Evolutionary conservation across 2,888 invertebrate genomes (phyloP), one percentile per base, ranked within the genome.

Genomic region (Lepidocyrtoides sp.): DNA sequence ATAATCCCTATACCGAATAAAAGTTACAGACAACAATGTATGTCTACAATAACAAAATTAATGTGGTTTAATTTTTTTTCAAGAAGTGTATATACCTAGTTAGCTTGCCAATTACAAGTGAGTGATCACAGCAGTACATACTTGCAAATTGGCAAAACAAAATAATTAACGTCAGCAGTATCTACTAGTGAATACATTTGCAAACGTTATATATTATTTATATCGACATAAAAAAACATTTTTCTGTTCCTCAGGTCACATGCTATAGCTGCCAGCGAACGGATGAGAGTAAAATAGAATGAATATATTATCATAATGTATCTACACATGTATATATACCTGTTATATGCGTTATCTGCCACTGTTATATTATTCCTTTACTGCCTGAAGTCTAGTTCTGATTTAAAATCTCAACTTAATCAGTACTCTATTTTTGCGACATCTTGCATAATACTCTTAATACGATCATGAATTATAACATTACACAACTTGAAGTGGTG

Each of bases 241-340:
- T 66, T 66, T 63, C 3, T 66, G 32, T 26, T 66, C 66, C n/a
- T 66, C 66, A 66, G 66, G 66, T 66, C 66, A 66, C n/a, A 66
- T 5, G 66, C 66, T 23, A 57, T 20, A 36, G 7, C n/a, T 32
- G 66, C n/a, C 14, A 57, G 66, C 63, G n/a, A 66, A 66, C 32
- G 66, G 5, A 23, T 0, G 4, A 0, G 5, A 12, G 14, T 10
- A 5, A 29, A 63, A 29, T 1, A 1, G 36, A 36, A 36, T 36
- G 36, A 36, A 36, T 36, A 36, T 7, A n/a, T n/a, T n/a, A n/a
- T n/a, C n/a, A n/a, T n/a, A n/a, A n/a, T n/a, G n/a, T n/a, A n/a
- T n/a, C n/a, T n/a, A n/a, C n/a, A n/a, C n/a, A n/a, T n/a, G n/a
- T n/a, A 36, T 36, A 36, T 7, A 36, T 36, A 36, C 2, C 36